Base-by-base conservation (phyloP, 1,140 invertebrate genomes). In the Trichonephila clavata region DNA sequence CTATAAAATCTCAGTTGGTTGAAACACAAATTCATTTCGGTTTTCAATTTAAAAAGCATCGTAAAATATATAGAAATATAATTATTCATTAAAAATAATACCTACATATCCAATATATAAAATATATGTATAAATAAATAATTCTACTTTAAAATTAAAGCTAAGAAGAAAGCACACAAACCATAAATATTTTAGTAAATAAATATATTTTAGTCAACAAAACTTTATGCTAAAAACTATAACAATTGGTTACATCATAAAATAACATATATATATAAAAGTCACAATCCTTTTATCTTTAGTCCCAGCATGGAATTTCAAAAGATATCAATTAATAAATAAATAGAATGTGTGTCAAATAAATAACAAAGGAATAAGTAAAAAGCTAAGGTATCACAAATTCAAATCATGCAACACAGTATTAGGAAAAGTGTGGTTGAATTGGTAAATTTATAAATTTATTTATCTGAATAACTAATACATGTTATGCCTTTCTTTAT, bases 151-250 rank as follows among this genome's bases (percentile, higher is more conserved):
- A 24, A 59, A 50, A 84, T 24, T 57, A 84, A 57, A 84, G 57
- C 81, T 84, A 27, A 57, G 24, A 24, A n/a, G 43, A 27, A 84
- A 59, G 21, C 57, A 57, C 24, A 32, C 43, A 24, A 84, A 84
- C 8, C 80, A 57, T 24, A n/a, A 84, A 57, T 14, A 57, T 18
- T 68, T 77, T 77, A 77, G 71, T 77, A 39, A 77, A 77, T 77
- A 77, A 77, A 68, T 68, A 68, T 24, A 68, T 68, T 68, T 24
- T 68, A n/a, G 24, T 68, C 65, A 68, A 68, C 65, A 68, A 68
- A 68, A 24, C 21, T 68, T 24, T 68, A 77, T 39, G 16, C 27
- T 77, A 77, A 32, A 77, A 77, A 20, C 32, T 20, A 39, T 77
- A 77, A 77, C 32, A 77, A 77, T 3, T 77, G 32, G 18, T 32